Evolutionary conservation across 2,113 vertebrate species (phyloP).

Genomic region (Caracal caracal): DNA sequence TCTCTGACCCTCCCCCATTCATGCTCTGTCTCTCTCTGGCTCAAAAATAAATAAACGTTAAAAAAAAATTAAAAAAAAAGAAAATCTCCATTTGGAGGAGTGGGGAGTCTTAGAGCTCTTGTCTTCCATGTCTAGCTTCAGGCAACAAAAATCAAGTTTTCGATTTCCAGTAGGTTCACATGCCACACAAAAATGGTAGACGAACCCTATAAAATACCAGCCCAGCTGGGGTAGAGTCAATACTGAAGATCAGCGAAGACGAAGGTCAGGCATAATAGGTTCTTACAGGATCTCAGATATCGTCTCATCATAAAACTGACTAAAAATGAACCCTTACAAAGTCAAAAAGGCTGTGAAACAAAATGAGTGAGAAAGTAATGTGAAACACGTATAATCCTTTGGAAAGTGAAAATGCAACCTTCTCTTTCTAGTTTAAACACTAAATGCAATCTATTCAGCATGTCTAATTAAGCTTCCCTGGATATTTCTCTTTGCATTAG

Average conservation of each 20-base stretch:
- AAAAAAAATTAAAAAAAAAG: neutral
- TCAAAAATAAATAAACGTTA: too few species aligned
- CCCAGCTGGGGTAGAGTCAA: neutral
- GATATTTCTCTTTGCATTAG: neutral
- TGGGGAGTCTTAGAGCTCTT: neutral
- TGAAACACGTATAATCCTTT: neutral
- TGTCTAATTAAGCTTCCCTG: neutral
- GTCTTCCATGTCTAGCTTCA: neutral
- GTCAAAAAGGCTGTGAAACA: neutral
- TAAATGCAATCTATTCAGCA: neutral
- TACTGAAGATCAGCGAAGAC: neutral
- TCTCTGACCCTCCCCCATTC: too few species aligned
- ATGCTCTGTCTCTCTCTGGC: too few species aligned
- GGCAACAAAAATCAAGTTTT: neutral
- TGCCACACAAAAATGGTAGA: neutral
- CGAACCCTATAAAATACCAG: conserved; percentile 24
- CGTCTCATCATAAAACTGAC: neutral
- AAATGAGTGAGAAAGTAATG: conserved; percentile 25
- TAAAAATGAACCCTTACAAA: conserved; percentile 24
- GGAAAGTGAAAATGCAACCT: neutral
- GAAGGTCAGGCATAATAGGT: neutral
- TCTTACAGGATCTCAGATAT: conserved; percentile 14
- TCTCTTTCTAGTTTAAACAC: conserved; percentile 8
- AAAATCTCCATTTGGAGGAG: neutral
- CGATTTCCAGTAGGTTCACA: conserved; percentile 53